phyloP scores from a whole-genome alignment of 2,797 vertebrate genomes.

The Yasuhikotakia modesta region DNA sequence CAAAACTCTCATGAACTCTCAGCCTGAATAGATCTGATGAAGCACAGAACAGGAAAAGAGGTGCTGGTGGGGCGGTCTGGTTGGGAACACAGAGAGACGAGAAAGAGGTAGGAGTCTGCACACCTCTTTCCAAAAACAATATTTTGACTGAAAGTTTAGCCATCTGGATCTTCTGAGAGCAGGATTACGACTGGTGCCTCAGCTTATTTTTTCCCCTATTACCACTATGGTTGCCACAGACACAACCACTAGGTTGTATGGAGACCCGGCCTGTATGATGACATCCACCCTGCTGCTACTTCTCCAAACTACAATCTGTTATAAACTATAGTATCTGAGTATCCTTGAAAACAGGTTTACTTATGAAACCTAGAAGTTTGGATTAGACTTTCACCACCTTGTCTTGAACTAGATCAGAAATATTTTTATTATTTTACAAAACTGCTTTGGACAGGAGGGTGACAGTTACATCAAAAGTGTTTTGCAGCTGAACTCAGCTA shows the following conservation, averaged over 20 bases:
- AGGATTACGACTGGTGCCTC: slow-evolving; percentile 79
- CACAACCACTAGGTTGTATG: slow-evolving; percentile 50
- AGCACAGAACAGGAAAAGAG: slow-evolving; percentile 63
- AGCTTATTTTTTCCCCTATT: slow-evolving; percentile 74
- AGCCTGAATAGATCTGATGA: slow-evolving; percentile 72
- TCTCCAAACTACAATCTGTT: slow-evolving; percentile 20
- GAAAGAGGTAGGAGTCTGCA: slow-evolving; percentile 57
- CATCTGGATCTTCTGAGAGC: slow-evolving; percentile 85
- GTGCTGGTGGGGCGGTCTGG: slow-evolving; percentile 2
- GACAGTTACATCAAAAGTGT: too few species aligned
- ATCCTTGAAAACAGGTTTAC: slow-evolving; percentile 18
- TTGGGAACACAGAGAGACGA: slow-evolving; percentile 27
- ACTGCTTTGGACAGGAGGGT: too few species aligned
- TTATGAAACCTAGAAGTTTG: slow-evolving; percentile 3
- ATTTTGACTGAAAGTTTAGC: slow-evolving; percentile 82
- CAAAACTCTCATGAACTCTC: slow-evolving; percentile 69
- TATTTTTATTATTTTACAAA: too few species aligned
- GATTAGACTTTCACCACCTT: background rate
- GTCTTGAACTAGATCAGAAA: too few species aligned
- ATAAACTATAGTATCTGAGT: slow-evolving; percentile 16
- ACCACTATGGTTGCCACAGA: slow-evolving; percentile 65
- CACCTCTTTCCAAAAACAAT: slow-evolving; percentile 82
- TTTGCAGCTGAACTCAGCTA: too few species aligned
- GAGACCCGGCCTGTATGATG: slow-evolving; percentile 59
- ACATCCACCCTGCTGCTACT: slow-evolving; percentile 58